A percentile compares a stretch with the other conserved stretches of the same genome.
Evolutionary conservation across 1,140 invertebrate species (phyloP).

Genomic region (Pseudomyrmex pallidus): DNA sequence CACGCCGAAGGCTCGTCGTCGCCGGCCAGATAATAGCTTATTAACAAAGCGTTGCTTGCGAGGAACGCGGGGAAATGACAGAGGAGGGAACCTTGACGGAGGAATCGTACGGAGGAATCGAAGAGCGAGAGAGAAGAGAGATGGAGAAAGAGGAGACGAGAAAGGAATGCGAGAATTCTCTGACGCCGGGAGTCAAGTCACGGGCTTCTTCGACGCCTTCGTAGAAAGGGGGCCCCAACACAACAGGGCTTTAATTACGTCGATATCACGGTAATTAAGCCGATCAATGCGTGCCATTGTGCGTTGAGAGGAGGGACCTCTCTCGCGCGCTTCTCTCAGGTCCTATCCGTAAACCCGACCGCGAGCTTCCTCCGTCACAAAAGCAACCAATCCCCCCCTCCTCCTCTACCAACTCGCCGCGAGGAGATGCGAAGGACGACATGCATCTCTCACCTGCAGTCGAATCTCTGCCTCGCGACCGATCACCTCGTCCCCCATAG

Average conservation of each 20-base stretch:
- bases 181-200: constrained; percentile 74
- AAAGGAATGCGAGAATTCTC: constrained; percentile 47
- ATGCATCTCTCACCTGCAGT: constrained; percentile 24
- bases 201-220: constrained; percentile 73
- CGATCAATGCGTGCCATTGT: constrained; percentile 82
- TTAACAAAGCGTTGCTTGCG: constrained; percentile 73
- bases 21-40: constrained; percentile 72
- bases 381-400: constrained; percentile 66
- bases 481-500: constrained; percentile 28
- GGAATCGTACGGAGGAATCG: constrained; percentile 36
- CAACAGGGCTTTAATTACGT: constrained; percentile 84
- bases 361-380: constrained; percentile 75
- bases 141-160: constrained; percentile 46
- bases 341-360: constrained; percentile 77
- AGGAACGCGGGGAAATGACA: constrained; percentile 69
- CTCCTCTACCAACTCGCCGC: neutral
- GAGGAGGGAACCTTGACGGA: constrained; percentile 54
- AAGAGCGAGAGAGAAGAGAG: constrained; percentile 41
- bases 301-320: constrained; percentile 63
- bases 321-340: constrained; percentile 61
- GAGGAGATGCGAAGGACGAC: constrained; percentile 50
- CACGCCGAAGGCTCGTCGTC: constrained; percentile 61
- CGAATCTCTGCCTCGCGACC: neutral
- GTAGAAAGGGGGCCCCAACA: constrained; percentile 76
- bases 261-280: constrained; percentile 84